Conservation (phyloP, 2,888 invertebrate species). For the Xestoiulus laeticollis region DNA sequence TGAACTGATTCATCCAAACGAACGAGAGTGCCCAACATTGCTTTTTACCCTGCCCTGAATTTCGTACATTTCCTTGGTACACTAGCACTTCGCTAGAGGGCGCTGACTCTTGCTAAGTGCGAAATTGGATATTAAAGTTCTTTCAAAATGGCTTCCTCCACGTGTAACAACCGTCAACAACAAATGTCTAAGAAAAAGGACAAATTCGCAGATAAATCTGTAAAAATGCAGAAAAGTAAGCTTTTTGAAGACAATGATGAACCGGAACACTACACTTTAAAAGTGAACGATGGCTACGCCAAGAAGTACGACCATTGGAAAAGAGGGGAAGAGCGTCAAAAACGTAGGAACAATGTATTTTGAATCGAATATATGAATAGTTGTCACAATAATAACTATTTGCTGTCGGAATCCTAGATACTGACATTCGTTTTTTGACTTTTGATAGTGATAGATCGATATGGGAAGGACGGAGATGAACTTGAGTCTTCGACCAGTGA, state of each 20-base stretch:
- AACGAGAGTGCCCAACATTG: too few relatives aligned
- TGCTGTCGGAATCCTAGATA: neutral
- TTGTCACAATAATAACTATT: constrained; percentile 58
- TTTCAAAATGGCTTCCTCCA: constrained; percentile 39
- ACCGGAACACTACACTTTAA: constrained; percentile 68
- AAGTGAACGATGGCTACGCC: constrained; percentile 82
- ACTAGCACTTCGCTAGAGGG: too few relatives aligned
- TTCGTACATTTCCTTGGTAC: too few relatives aligned
- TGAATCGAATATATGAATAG: constrained; percentile 66
- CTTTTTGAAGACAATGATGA: constrained; percentile 55
- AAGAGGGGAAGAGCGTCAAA: constrained; percentile 85
- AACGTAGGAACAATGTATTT: constrained; percentile 61
- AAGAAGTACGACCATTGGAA: constrained; percentile 84
- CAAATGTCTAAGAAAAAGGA: neutral
- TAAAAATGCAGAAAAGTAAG: neutral
- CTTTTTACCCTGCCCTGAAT: too few relatives aligned
- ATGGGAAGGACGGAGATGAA: constrained; percentile 69
- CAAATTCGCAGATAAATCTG: neutral
- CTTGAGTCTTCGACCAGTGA: constrained; percentile 68
- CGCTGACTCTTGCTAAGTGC: too few relatives aligned
- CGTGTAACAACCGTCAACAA: neutral
- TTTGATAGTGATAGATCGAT: constrained; percentile 76
- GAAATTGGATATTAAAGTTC: neutral
- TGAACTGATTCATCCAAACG: too few relatives aligned
- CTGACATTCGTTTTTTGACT: neutral